Base-by-base conservation (phyloP, 2,888 invertebrate genomes). In the Gasteruption jaculator region DNA sequence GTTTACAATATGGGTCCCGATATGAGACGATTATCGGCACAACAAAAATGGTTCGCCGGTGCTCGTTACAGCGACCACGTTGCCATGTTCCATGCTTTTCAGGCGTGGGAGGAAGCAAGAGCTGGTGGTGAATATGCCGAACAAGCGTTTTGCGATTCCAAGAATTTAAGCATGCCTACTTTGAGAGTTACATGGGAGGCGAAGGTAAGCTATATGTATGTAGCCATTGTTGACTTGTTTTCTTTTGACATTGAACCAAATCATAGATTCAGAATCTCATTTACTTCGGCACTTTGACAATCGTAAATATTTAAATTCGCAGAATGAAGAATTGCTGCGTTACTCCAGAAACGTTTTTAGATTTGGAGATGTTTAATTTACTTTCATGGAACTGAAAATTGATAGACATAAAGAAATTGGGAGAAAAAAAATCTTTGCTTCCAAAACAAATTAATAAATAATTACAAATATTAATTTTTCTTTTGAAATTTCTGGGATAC, bases 181-280 rank as follows among this genome's bases (percentile, higher is more conserved):
- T 78, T 97, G 64, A 77, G 91, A 10, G 88, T 95, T 53, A 94
- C 95, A 1, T 84, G 82, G 72, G 96, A 96, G 67, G 95, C 96
- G 3, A 91, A 91, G 68, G 76, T 74, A 60, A n/a, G n/a, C n/a
- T n/a, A n/a, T n/a, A n/a, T n/a, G n/a, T n/a, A n/a, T 18, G 11
- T 10, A 20, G 18, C 24, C 18, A 15, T 24, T 12, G 4, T 8
- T 7, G n/a, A 20, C 20, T 39, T 18, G 22, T 38, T 37, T 25
- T 21, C 7, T n/a, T n/a, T n/a, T n/a, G n/a, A n/a, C n/a, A 7
- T 11, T n/a, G n/a, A n/a, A n/a, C n/a, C n/a, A n/a, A n/a, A n/a
- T n/a, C n/a, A n/a, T n/a, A n/a, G n/a, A n/a, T n/a, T n/a, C n/a
- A n/a, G n/a, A n/a, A n/a, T n/a, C n/a, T n/a, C n/a, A n/a, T n/a